Conservation (phyloP, 2,888 invertebrate genomes). For the Phaonia tiefii region DNA sequence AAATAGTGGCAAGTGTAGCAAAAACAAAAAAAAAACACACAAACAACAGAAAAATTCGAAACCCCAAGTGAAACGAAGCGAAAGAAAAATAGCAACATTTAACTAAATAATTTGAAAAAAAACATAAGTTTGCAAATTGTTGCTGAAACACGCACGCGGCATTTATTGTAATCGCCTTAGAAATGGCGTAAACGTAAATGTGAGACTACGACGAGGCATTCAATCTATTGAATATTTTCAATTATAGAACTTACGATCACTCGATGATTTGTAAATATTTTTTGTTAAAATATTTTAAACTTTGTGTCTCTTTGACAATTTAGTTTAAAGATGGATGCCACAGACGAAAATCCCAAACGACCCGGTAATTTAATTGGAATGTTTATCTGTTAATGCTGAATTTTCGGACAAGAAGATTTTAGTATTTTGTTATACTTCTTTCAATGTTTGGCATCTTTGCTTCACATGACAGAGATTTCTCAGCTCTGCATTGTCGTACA, state of each 20-base stretch:
- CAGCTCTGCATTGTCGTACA: too few species aligned
- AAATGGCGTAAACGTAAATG: neutral
- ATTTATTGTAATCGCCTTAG: conserved; percentile 9
- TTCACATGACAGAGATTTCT: too few species aligned
- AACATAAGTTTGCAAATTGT: conserved; percentile 14
- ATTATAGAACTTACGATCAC: neutral
- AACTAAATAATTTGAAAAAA: conserved; percentile 20
- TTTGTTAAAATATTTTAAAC: too few species aligned
- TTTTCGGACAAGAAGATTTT: too few species aligned
- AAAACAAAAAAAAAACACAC: neutral
- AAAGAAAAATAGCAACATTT: conserved; percentile 3
- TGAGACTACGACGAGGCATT: neutral
- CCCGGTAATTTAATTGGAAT: too few species aligned
- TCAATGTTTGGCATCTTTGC: too few species aligned
- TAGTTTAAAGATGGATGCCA: too few species aligned
- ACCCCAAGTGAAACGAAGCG: neutral
- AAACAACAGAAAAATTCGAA: too few species aligned
- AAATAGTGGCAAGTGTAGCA: neutral
- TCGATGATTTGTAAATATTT: conserved; percentile 12
- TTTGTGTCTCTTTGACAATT: too few species aligned
- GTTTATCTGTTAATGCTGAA: too few species aligned
- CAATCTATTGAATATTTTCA: conserved; percentile 4
- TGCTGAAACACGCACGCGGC: conserved; percentile 14
- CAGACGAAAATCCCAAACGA: too few species aligned
- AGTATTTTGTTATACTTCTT: too few species aligned